Base-by-base conservation (phyloP, 2,888 invertebrate species). In the Agrilus cyanescens region DNA sequence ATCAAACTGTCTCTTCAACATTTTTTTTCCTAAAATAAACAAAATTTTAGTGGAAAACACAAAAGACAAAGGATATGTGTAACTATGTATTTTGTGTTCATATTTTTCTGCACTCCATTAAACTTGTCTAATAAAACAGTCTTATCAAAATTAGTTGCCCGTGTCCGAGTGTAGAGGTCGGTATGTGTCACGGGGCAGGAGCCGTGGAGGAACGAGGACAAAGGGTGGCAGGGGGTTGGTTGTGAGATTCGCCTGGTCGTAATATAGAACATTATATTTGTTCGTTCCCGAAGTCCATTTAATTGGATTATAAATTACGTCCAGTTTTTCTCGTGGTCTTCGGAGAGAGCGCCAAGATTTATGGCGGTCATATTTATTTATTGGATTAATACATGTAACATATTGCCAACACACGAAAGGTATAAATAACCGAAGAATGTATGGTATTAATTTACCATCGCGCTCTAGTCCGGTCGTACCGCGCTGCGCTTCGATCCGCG, bases 371-470 rank as follows among this genome's bases (percentile, higher is more conserved):
- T 66, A 66, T 67, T 67, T 67, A 67, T 67, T 67, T 67, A 67
- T 67, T 67, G 67, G 67, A 66, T 67, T 67, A 67, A 67, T 67
- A 66, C 66, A 64, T 65, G 65, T 67, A 67, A 66, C 66, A 64
- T 67, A 67, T 66, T 66, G 65, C 63, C 64, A 63, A 66, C 65
- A 66, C 65, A 65, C 64, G 63, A 65, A 59, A 61, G 64, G 58
- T 63, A 66, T 66, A 66, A 66, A 66, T 66, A 66, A 66, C 65
- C 58, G 50, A 52, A 54, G 62, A 64, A 63, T 61, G 65, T 63
- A 64, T 61, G 63, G 64, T 65, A 66, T 66, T 66, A 66, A 66
- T 66, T 66, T 66, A 63, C 62, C 25, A 25, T 10, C 60, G 57
- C 61, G 58, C 61, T 46, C 49, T 25, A 13, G 14, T 20, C 16